Evolutionary conservation across 2,888 invertebrate species (phyloP).

Genomic region (Galerucella nymphaeae): DNA sequence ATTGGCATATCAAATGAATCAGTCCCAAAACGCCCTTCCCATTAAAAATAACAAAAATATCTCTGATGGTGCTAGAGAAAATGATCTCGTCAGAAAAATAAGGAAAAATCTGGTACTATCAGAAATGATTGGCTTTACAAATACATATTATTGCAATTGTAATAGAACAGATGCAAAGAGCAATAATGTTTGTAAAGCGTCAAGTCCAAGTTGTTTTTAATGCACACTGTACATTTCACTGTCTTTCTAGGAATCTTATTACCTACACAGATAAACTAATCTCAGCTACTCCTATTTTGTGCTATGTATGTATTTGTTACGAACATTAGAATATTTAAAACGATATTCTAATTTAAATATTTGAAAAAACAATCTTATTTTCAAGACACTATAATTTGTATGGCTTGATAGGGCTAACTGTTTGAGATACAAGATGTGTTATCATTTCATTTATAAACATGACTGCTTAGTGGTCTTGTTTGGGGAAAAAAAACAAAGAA

Average conservation of each 20-base stretch:
- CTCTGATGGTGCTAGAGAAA: background rate
- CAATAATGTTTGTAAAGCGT: background rate
- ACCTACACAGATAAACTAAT: constrained; percentile 17
- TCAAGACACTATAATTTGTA: background rate
- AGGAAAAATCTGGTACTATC: background rate
- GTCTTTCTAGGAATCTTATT: constrained; percentile 12
- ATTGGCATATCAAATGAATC: background rate
- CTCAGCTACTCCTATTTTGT: constrained; percentile 34
- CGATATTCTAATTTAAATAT: constrained; percentile 1
- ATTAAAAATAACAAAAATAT: background rate
- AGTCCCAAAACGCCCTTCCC: background rate
- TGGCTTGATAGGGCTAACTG: too few relatives aligned
- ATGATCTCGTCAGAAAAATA: background rate
- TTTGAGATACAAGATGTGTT: too few relatives aligned
- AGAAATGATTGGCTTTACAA: background rate
- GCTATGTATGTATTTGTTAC: constrained; percentile 27
- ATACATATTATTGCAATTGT: background rate
- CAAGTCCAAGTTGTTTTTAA: background rate
- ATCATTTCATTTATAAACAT: too few relatives aligned
- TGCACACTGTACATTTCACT: constrained; percentile 25
- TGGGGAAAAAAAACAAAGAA: too few relatives aligned
- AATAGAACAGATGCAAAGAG: background rate
- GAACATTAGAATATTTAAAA: constrained; percentile 3
- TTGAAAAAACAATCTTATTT: background rate
- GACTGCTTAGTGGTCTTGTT: too few relatives aligned